Conservation (phyloP, 2,113 vertebrate species). For the Helogale parvula region DNA sequence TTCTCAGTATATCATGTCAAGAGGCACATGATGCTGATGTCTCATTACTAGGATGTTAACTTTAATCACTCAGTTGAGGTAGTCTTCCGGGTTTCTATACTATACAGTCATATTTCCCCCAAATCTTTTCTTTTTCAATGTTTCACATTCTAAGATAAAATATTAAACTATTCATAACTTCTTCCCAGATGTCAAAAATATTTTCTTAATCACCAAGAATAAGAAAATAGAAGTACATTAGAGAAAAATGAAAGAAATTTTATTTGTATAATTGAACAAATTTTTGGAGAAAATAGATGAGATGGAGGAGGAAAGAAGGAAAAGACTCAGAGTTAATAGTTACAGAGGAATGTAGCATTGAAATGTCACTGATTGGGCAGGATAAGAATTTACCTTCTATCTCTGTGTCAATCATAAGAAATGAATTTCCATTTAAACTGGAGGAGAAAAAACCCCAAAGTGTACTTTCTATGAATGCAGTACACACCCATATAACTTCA, state of each 20-base stretch:
- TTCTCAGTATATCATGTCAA: background rate
- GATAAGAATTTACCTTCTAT: background rate
- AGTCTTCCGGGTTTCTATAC: background rate
- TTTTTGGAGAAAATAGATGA: background rate
- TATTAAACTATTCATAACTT: background rate
- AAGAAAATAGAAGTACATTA: constrained; percentile 8
- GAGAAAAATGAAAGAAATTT: background rate
- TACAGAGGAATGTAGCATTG: background rate
- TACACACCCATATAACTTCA: background rate
- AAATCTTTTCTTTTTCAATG: background rate
- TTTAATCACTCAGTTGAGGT: background rate
- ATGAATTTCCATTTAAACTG: constrained; percentile 14
- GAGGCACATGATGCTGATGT: background rate
- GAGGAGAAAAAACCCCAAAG: background rate
- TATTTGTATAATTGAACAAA: background rate
- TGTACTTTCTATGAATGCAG: background rate
- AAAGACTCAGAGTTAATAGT: background rate
- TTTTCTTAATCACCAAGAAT: background rate
- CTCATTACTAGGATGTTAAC: background rate
- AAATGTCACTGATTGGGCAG: background rate
- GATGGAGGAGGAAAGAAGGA: background rate
- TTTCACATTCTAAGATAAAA: constrained; percentile 29
- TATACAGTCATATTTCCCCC: background rate
- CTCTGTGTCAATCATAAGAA: background rate
- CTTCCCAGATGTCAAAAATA: background rate